Percentiles rank a stretch among this genome's conserved stretches.
Conservation (phyloP, 1,140 invertebrate genomes). For the Zaprionus inermis region DNA sequence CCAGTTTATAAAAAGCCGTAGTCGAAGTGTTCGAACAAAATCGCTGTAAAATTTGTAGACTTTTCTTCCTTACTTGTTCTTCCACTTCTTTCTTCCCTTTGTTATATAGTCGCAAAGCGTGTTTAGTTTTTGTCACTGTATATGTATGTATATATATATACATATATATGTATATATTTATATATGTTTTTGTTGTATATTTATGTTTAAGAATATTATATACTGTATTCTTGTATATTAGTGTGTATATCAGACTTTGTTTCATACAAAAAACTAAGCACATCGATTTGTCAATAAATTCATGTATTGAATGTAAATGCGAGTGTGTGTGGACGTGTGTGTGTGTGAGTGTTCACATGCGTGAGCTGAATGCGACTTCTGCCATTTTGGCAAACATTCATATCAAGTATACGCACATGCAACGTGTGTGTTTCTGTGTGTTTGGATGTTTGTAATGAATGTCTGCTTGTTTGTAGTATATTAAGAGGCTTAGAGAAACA, state of each 20-base stretch:
- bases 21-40: slow-evolving; percentile 51
- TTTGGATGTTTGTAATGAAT: slow-evolving; percentile 35
- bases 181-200: slow-evolving; percentile 60
- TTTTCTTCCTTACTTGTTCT: slow-evolving; percentile 1
- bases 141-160: slow-evolving; percentile 45
- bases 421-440: not conserved
- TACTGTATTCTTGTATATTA: slow-evolving; percentile 79
- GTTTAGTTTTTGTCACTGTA: slow-evolving; percentile 49
- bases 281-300: slow-evolving; percentile 81
- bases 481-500: slow-evolving; percentile 68
- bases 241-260: slow-evolving; percentile 82
- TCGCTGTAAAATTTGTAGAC: slow-evolving; percentile 56
- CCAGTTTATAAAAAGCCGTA: slow-evolving; percentile 49
- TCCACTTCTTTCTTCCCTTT: slow-evolving; percentile 1
- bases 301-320: slow-evolving; percentile 66
- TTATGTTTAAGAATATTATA: slow-evolving; percentile 79
- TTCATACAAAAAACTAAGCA: slow-evolving; percentile 81
- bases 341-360: slow-evolving; percentile 12
- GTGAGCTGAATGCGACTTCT: slow-evolving; percentile 10
- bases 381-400: not conserved
- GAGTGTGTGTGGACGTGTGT: slow-evolving; percentile 31
- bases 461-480: slow-evolving; percentile 26
- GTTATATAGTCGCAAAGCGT: slow-evolving; percentile 59
- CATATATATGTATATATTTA: slow-evolving; percentile 36
- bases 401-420: not conserved